phyloP scores from a whole-genome alignment of 2,888 invertebrate genomes.

The Entomobrya proxima region DNA sequence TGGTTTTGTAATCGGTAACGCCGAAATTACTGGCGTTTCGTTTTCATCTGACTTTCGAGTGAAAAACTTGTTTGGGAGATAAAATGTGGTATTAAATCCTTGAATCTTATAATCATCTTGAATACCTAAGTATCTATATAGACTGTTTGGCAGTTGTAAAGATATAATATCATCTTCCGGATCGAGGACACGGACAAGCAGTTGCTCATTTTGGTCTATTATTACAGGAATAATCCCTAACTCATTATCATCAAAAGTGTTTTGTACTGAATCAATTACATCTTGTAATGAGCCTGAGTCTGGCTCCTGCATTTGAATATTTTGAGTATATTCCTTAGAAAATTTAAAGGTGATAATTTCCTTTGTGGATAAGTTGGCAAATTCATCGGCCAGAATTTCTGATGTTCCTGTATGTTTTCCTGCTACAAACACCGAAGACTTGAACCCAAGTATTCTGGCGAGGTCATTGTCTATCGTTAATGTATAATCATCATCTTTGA shows the following conservation, averaged over 20 bases:
- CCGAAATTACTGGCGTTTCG: background rate
- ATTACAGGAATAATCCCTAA: background rate
- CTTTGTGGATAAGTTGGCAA: background rate
- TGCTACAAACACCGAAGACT: background rate
- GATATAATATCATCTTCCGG: background rate
- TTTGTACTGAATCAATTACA: background rate
- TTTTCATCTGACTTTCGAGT: background rate
- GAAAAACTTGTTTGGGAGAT: background rate
- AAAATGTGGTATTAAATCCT: background rate
- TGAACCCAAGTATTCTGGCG: background rate
- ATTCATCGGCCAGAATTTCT: background rate
- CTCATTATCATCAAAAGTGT: background rate
- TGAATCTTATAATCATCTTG: background rate
- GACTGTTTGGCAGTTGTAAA: background rate
- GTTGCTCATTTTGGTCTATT: background rate
- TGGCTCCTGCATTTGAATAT: background rate
- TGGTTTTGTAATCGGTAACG: background rate
- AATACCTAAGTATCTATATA: background rate
- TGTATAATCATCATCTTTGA: background rate
- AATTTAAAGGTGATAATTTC: background rate
- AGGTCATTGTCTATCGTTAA: background rate
- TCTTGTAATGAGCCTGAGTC: background rate
- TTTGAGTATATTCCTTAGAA: background rate
- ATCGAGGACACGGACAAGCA: background rate
- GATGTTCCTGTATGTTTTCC: background rate